These are phyloP conservation scores for Momotus momota DNA, from an alignment of 2,797 vertebrate genomes.

Conservation along the genomic window DNA sequence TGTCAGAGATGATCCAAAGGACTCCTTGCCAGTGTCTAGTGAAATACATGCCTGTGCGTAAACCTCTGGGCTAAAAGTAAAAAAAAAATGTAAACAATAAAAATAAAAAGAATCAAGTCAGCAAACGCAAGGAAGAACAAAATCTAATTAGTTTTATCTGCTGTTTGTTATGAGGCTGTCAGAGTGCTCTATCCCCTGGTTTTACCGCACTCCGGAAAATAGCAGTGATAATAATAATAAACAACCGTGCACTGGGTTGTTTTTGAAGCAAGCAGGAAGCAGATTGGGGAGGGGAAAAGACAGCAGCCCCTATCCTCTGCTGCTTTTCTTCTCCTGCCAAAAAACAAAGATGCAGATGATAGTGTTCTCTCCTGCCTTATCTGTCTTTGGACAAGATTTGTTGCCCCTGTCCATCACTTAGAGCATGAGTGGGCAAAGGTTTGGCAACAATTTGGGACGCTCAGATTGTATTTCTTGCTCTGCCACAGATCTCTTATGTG, in stretches of 20 bases:
- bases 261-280: slow-evolving; percentile 37
- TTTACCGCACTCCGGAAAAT: slow-evolving; percentile 65
- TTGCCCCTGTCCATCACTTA: not conserved
- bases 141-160: slow-evolving; percentile 49
- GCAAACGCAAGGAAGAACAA: slow-evolving; percentile 49
- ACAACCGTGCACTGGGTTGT: not conserved
- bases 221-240: slow-evolving; percentile 67
- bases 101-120: slow-evolving; percentile 63
- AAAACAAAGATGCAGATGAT: not conserved
- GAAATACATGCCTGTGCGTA: slow-evolving; percentile 34
- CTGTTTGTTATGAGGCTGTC: slow-evolving; percentile 21
- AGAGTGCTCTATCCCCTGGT: slow-evolving; percentile 25
- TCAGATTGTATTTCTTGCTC: not conserved
- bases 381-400: slow-evolving; percentile 3
- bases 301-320: not conserved
- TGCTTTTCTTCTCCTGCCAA: not conserved
- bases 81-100: slow-evolving; percentile 73
- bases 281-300: not conserved
- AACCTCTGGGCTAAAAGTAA: slow-evolving; percentile 70
- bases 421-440: not conserved
- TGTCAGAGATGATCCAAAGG: slow-evolving; percentile 6
- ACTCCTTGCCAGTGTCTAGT: slow-evolving; percentile 12
- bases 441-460: not conserved
- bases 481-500: not conserved
- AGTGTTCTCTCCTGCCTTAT: not conserved